Evolutionary conservation across 2,797 vertebrate genomes (phyloP), one percentile per base, ranked within the genome.

Genomic region (Gymnopithys bicolor): DNA sequence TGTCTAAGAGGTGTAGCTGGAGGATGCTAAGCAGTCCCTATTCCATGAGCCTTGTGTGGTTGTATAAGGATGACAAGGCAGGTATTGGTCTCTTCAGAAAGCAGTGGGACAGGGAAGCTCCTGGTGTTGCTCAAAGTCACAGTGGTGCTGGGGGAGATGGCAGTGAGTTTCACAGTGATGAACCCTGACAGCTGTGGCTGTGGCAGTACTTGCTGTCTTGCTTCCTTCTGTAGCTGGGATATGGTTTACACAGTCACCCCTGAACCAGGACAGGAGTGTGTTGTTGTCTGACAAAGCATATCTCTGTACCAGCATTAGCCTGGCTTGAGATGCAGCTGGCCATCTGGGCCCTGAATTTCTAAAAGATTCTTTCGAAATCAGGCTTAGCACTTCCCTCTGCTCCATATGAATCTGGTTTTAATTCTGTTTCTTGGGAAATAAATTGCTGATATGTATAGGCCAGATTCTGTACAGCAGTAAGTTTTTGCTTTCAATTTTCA

Each of bases 321-420:
- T 0, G 3, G 48, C 55, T 87, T 84, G 84, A 87, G 63, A 82
- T 27, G 60, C 39, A 70, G 52, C 49, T 92, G 92, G 90, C 87
- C 71, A 89, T 94, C 81, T 96, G 94, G 89, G 80, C 75, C n/a
- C 37, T 66, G 55, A 79, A 74, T 92, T 92, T 87, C 67, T 63
- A 52, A 87, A 70, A 43, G 41, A 79, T 82, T 82, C 39, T 69
- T 87, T 95, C 56, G 52, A 84, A 90, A 90, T 89, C 63, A 70
- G 74, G 68, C 60, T 96, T 94, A 89, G 4, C 17, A 16, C 76
- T 73, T 45, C 25, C 21, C 43, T 90, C 60, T 87, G 55, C 35
- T 92, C n/a, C 33, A 14, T 32, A 55, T 53, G 79, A 11, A 45
- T 92, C 39, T 84, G 52, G 8, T 58, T 94, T 84, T 51, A 66